Conservation (phyloP, 2,113 vertebrate species). For the Colossoma macropomum region DNA sequence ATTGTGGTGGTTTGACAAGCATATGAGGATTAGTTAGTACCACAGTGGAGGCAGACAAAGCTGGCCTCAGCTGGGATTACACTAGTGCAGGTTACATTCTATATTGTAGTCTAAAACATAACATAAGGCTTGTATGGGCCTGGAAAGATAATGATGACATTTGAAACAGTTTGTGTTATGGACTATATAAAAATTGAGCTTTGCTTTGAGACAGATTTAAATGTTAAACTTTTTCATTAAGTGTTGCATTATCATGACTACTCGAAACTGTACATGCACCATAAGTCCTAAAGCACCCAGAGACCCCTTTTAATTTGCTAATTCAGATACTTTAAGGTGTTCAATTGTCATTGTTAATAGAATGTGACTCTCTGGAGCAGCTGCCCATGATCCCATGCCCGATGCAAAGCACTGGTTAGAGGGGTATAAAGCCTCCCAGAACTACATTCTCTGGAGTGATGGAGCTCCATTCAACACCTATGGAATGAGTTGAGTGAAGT, state of each 20-base stretch:
- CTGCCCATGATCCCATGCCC: too few species aligned
- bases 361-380: too few species aligned
- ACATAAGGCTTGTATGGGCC: background rate
- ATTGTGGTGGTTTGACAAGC: constrained; percentile 60
- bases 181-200: background rate
- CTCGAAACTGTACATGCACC: too few species aligned
- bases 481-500: background rate
- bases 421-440: too few species aligned
- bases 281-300: too few species aligned
- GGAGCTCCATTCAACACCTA: background rate
- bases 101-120: background rate
- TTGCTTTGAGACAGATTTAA: background rate
- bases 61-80: constrained; percentile 32
- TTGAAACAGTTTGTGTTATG: background rate
- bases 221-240: background rate
- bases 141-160: constrained; percentile 10
- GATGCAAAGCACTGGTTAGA: too few species aligned
- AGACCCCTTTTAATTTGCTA: too few species aligned
- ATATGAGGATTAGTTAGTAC: constrained; percentile 62
- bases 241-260: too few species aligned
- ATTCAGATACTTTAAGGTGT: too few species aligned
- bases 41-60: constrained; percentile 36
- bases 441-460: background rate
- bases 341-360: background rate
- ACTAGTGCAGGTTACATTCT: constrained; percentile 1